Conservation (phyloP, 2,797 vertebrate genomes). For the Chanos chanos region DNA sequence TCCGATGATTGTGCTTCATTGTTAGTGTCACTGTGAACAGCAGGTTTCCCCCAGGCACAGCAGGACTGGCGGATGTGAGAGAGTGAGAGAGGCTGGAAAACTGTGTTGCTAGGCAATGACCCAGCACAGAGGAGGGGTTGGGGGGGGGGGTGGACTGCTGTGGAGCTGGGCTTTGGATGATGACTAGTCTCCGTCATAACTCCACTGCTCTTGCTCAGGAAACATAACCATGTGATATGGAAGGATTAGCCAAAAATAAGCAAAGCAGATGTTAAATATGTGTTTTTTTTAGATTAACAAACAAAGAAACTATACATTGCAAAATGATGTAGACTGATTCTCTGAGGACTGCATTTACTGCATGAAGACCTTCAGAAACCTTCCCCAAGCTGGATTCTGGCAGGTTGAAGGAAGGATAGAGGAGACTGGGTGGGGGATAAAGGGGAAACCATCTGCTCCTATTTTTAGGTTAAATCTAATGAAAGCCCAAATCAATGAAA, state of each 20-base stretch:
- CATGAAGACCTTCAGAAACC: not conserved
- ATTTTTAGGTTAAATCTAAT: slow-evolving; percentile 9
- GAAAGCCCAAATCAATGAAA: not conserved
- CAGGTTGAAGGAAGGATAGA: slow-evolving; percentile 25
- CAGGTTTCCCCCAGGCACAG: slow-evolving; percentile 12
- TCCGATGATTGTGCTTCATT: no score
- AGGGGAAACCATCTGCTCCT: slow-evolving; percentile 30
- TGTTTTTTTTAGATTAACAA: no score
- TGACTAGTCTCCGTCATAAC: no score
- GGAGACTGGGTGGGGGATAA: slow-evolving; percentile 19
- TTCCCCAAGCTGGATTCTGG: slow-evolving; percentile 10
- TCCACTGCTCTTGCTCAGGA: no score
- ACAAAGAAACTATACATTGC: no score
- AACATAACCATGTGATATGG: no score
- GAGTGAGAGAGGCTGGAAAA: slow-evolving; percentile 18
- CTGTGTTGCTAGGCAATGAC: slow-evolving; percentile 53
- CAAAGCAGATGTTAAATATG: no score
- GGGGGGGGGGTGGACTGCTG: no score
- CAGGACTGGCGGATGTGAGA: slow-evolving; percentile 14
- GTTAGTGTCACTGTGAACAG: slow-evolving; percentile 3
- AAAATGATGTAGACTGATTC: no score
- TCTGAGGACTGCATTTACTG: no score
- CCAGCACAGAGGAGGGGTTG: slow-evolving; percentile 18
- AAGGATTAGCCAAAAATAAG: no score
- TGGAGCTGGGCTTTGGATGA: no score